Base-by-base conservation (phyloP, 2,797 vertebrate species). In the Heliangelus exortis region DNA sequence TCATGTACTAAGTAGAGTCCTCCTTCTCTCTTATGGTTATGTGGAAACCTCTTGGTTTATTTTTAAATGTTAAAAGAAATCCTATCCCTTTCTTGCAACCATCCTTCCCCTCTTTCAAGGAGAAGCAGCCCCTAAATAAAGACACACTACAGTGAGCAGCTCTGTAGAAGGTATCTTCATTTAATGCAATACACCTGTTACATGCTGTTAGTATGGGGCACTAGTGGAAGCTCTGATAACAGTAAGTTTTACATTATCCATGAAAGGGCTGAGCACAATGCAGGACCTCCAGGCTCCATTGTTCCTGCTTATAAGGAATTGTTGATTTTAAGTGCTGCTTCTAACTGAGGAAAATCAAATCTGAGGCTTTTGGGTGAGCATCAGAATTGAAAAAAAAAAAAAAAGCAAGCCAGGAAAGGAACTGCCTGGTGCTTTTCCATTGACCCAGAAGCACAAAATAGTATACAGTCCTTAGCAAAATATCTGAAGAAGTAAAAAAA, bases 11-110 rank as follows among this genome's bases (percentile, higher is more conserved):
- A 88, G 67, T 63, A 67, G n/a, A 81, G 12, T 78, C 73, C 88
- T 92, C 28, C 63, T 87, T 90, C 51, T 73, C 59, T 45, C 4
- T 68, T 90, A 53, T 36, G 23, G 31, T 58, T 89, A 62, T 12
- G 13, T 51, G 62, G 47, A 90, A 91, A 78, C 7, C 31, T 68
- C 12, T 69, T 72, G 16, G 58, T 91, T 86, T 88, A 48, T 80
- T 96, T 80, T 80, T 25, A 85, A 89, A 87, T 4, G n/a, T 69
- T 69, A 73, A 84, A 78, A 91, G 68, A 87, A 84, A 90, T 58
- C 17, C 10, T 39, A 82, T 48, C 8, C 7, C 41, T 36, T 50
- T 7, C 28, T 81, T 72, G 19, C 43, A 93, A 58, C 10, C 13
- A 18, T 79, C 26, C 31, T 84, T 80, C 51, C 29, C 29, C 14